Evolutionary conservation across 1,140 invertebrate genomes (phyloP).

Genomic region (Conus ventricosus): DNA sequence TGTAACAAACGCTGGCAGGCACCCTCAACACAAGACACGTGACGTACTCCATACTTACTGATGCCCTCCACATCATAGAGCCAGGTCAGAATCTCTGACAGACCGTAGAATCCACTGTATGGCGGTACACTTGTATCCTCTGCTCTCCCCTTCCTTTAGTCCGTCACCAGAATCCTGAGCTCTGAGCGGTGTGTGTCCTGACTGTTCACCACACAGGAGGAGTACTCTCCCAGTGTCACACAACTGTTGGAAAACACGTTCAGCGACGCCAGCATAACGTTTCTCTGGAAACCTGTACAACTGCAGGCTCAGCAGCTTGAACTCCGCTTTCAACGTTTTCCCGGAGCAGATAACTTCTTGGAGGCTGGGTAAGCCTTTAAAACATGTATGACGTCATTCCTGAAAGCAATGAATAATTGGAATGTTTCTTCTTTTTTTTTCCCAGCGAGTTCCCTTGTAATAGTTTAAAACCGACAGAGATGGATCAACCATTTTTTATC

Average conservation of each 20-base stretch:
- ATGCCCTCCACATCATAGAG: not conserved
- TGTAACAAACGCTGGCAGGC: not conserved
- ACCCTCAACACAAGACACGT: no score
- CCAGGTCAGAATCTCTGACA: not conserved
- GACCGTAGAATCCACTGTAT: not conserved
- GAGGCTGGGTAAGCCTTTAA: slow-evolving; percentile 5
- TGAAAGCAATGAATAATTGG: not conserved
- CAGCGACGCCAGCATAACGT: not conserved
- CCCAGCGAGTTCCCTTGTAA: not conserved
- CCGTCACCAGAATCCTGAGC: slow-evolving; percentile 17
- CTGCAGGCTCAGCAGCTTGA: slow-evolving; percentile 14
- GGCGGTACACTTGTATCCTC: slow-evolving; percentile 8
- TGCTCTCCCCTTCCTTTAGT: slow-evolving; percentile 16
- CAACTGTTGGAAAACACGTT: slow-evolving; percentile 1
- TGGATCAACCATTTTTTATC: not conserved
- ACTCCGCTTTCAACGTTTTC: not conserved
- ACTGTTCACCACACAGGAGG: slow-evolving; percentile 15
- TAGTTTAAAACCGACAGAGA: not conserved
- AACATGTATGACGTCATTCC: slow-evolving; percentile 7
- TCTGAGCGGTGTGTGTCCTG: not conserved
- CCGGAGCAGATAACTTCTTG: slow-evolving; percentile 20
- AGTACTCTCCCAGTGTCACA: slow-evolving; percentile 13
- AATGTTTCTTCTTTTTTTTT: not conserved
- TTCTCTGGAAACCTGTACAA: not conserved
- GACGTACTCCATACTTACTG: not conserved